These are phyloP conservation scores for Neodiprion virginianus DNA, from an alignment of 1,140 invertebrate species.

Conservation along the genomic window DNA sequence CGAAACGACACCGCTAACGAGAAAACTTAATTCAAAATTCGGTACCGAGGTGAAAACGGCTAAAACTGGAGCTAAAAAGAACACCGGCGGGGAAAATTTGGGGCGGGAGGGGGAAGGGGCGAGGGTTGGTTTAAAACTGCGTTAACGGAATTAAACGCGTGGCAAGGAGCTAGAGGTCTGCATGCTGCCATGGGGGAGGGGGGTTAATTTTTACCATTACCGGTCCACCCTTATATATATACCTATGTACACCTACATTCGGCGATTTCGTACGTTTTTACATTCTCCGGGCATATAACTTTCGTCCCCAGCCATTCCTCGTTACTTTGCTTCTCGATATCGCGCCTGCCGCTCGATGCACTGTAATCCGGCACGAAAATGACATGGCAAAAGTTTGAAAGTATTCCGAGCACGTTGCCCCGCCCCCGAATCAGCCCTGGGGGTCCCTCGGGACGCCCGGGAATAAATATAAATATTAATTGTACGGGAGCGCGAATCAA, in stretches of 20 bases:
- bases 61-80: not conserved
- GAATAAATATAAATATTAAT: not conserved
- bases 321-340: constrained; percentile 14
- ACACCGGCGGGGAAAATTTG: not conserved
- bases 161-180: not conserved
- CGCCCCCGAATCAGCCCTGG: not conserved
- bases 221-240: not conserved
- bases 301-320: not conserved
- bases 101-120: no score
- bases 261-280: constrained; percentile 4
- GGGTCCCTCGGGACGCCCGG: no score
- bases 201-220: constrained; percentile 3
- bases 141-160: constrained; percentile 7
- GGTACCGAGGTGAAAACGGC: not conserved
- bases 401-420: not conserved
- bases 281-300: not conserved
- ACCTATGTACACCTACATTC: constrained; percentile 12
- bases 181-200: not conserved
- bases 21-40: constrained; percentile 3
- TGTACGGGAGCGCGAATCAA: not conserved
- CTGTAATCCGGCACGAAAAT: no score
- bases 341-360: not conserved
- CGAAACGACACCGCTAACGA: constrained; percentile 4
- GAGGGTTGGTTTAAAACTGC: not conserved
- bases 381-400: not conserved